These are phyloP conservation scores for Hirundo rustica DNA, from an alignment of 2,797 vertebrate species.

Conservation along the genomic window DNA sequence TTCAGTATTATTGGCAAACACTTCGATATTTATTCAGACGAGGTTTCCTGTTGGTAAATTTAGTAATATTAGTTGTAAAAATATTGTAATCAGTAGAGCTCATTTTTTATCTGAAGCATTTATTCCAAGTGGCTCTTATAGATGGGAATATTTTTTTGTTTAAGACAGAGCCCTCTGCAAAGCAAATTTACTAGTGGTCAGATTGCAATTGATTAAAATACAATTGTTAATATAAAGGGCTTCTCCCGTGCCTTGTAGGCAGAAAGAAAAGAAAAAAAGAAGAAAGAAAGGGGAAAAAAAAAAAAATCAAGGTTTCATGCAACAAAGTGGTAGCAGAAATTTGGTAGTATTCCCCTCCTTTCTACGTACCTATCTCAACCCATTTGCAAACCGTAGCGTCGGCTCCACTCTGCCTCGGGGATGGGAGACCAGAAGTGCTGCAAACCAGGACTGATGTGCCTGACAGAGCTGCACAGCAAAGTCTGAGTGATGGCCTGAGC, in stretches of 20 bases:
- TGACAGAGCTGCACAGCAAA: slow-evolving; percentile 21
- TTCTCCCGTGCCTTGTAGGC: not conserved
- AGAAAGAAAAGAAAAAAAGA: accelerated
- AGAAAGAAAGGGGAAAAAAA: too few relatives aligned
- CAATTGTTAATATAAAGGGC: not conserved
- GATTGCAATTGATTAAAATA: not conserved
- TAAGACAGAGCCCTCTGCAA: not conserved
- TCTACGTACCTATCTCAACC: not conserved
- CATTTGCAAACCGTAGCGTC: not conserved
- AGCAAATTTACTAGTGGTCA: not conserved
- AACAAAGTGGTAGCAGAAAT: not conserved
- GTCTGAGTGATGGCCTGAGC: slow-evolving; percentile 16
- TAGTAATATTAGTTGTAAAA: not conserved
- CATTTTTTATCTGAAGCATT: not conserved
- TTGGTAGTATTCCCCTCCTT: not conserved
- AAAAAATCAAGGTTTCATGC: not conserved
- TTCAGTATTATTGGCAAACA: not conserved
- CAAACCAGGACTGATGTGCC: slow-evolving; percentile 47
- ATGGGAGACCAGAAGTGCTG: slow-evolving; percentile 18
- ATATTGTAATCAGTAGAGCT: not conserved
- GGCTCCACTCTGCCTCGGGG: not conserved
- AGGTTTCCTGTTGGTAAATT: not conserved
- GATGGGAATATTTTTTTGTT: not conserved
- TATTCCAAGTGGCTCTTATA: not conserved
- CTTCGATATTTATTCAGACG: not conserved